Evolutionary conservation across 2,797 vertebrate species (phyloP), one percentile per base, ranked within the genome.

Genomic region (Coregonus ussuriensis): DNA sequence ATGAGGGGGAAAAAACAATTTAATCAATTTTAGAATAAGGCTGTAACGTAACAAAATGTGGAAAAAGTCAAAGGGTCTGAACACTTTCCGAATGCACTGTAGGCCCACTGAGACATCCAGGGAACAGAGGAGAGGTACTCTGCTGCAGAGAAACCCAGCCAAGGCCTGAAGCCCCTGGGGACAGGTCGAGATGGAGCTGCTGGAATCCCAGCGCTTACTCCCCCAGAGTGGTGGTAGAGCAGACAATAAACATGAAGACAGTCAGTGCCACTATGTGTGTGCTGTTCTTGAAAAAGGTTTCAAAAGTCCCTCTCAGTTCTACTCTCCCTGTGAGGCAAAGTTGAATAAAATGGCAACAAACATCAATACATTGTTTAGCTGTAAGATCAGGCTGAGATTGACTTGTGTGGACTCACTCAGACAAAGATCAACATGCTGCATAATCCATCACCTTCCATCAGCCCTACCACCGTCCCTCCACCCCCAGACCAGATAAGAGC

Each of bases 161-260:
- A 15, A 41, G 69, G 74, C 72, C 77, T 53, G 18, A 74, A 74
- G 85, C 84, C 87, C 78, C 31, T 25, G 81, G 84, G 78, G 35
- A 69, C 29, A 71, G 37, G 31, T 78, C 79, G 21, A 47, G 82
- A 87, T 47, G 41, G 76, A 80, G 80, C 83, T 70, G 77, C 72
- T 74, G 59, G 1, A n/a, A 86, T 81, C 79, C 84, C 86, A 81
- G 86, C 86, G 83, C 86, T 82, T 86, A 85, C 87, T 88, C 83
- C 88, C 9, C 9, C 41, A 47, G 41, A 9, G 11, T 47, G 41
- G 9, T 47, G 41, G 41, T 47, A 47, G 9, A 47, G 41, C 41
- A 11, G 41, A 11, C 41, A 47, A 33, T 33, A 33, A 47, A 47
- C 41, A 13, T 47, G 41, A 47, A 0, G 2, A 47, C 41, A 47